These are phyloP conservation scores for Hozukius guyotensis DNA, from an alignment of 2,797 vertebrate species.

Conservation along the genomic window DNA sequence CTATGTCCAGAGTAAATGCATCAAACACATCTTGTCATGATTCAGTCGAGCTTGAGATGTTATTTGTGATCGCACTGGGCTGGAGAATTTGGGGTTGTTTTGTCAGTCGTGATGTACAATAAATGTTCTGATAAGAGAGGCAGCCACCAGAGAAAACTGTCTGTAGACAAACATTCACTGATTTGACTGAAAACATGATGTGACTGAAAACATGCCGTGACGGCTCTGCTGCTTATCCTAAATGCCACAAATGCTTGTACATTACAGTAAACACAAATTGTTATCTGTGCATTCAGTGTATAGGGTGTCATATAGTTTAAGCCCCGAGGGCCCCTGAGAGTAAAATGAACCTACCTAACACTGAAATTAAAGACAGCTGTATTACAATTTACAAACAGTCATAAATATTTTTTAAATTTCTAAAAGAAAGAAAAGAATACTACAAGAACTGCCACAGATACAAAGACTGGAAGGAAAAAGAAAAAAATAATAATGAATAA, in stretches of 20 bases:
- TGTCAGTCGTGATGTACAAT: constrained; percentile 13
- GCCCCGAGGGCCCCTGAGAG: too few relatives aligned
- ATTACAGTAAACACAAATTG: neutral
- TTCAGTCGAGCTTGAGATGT: constrained; percentile 32
- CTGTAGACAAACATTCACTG: constrained; percentile 41
- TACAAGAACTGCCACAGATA: too few relatives aligned
- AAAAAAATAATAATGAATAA: too few relatives aligned
- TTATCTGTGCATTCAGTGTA: neutral
- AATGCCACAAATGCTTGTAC: neutral
- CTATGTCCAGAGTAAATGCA: constrained; percentile 37
- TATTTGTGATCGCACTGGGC: constrained; percentile 21
- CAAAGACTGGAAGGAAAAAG: too few relatives aligned
- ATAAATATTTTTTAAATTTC: too few relatives aligned
- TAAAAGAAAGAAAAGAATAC: too few relatives aligned
- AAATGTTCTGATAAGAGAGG: constrained; percentile 43
- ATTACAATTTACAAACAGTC: too few relatives aligned
- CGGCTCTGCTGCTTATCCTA: constrained; percentile 2
- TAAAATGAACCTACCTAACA: too few relatives aligned
- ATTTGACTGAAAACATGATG: constrained; percentile 35
- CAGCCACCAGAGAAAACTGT: constrained; percentile 31
- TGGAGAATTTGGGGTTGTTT: constrained; percentile 22
- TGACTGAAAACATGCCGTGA: constrained; percentile 42
- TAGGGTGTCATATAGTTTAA: neutral
- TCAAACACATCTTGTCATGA: constrained; percentile 45
- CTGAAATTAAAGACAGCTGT: too few relatives aligned